Evolutionary conservation across 35 echinoderm and acorn worm species (phyloP), one percentile per base, ranked within the genome.

Genomic region (Amphiura filiformis): DNA sequence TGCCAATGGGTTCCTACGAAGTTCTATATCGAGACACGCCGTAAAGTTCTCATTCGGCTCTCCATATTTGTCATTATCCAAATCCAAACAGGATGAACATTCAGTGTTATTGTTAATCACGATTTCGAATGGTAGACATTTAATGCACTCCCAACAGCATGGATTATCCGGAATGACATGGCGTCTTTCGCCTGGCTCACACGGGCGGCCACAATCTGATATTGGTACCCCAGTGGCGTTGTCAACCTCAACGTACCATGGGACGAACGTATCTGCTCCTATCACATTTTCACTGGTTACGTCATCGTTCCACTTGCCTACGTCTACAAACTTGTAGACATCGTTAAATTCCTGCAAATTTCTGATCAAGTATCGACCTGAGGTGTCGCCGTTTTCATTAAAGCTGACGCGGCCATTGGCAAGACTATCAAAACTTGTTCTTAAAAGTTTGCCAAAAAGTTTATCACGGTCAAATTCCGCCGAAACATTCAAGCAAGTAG

Each of bases 141-240:
- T 0, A 0, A 83, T 86, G 75, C 96, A 98, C 26, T 82, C 91
- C 96, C 96, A 98, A 56, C 96, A 98, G 39, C 96, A 98, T 15
- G 89, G 84, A 61, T 91, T 94, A 14, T 98, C 92, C 47, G 87
- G 89, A 32, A 89, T 57, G 13, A 86, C 76, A 39, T 42, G 91
- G 39, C 39, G 57, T 15, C 70, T 88, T 38, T 98, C 89, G 5
- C 89, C 89, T 5, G 64, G 39, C 2, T 80, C 40, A 77, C 96
- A 98, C 0, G 96, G 92, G 2, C 81, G 70, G 39, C 92, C 93
- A 36, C 92, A 98, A 1, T 92, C 57, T 0, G 96, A 98, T 57
- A 81, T 87, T 44, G 96, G 96, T 20, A 76, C 78, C 22, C 82
- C 86, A 0, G 96, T 89, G 17, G 31, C 40, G 5, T 82, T 18